Percentiles rank a stretch among this genome's conserved stretches.
Conservation (phyloP, 30 jellyfish, hydroid and myxozoan genomes). For the Aurelia sp. region DNA sequence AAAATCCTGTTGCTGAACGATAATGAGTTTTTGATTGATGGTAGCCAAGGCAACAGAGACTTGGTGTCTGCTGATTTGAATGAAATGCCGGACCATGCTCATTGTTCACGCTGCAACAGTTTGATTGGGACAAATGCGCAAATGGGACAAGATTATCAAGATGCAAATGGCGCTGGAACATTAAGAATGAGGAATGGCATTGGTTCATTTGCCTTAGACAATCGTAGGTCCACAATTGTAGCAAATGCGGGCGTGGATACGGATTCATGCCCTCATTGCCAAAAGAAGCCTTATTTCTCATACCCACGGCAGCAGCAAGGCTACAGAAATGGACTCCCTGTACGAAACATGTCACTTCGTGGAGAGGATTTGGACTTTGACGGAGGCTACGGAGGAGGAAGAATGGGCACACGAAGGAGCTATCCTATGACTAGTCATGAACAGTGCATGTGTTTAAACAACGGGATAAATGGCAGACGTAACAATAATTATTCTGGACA, state of each 20-base stretch:
- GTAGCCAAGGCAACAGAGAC: neutral
- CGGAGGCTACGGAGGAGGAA: neutral
- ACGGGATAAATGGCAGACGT: neutral
- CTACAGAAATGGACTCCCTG: neutral
- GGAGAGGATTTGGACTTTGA: neutral
- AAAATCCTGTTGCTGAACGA: conserved; percentile 1
- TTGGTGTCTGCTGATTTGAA: neutral
- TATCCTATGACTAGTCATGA: neutral
- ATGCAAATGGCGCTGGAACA: neutral
- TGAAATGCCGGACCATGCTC: neutral
- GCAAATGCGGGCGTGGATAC: neutral
- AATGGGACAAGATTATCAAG: neutral
- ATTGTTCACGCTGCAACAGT: neutral
- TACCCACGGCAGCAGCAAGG: neutral
- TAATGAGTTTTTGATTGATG: neutral
- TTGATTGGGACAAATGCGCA: too few relatives aligned
- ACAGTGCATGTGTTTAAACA: neutral
- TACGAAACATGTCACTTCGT: neutral
- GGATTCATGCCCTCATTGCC: neutral
- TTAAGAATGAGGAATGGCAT: neutral
- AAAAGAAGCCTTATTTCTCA: neutral
- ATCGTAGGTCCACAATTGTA: neutral
- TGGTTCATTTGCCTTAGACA: neutral
- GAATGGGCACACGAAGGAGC: neutral
- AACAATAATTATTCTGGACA: neutral